Evolutionary conservation across 2,113 vertebrate genomes (phyloP), one percentile per base, ranked within the genome.

Genomic region (Pollachius pollachius): DNA sequence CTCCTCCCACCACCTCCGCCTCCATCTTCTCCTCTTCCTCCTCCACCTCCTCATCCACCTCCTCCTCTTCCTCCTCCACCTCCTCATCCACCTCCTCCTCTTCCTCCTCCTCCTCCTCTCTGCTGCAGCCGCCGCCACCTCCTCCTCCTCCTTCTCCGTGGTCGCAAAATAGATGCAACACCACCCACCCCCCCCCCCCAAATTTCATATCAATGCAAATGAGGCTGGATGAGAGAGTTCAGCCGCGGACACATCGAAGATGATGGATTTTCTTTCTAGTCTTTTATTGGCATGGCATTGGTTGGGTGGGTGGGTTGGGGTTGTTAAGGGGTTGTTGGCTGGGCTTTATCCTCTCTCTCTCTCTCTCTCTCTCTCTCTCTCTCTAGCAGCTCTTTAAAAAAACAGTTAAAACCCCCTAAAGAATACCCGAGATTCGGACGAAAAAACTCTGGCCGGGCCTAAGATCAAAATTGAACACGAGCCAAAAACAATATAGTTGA

Each of bases 401-500:
- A 86, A 87, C 62, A 67, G 69, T 65, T 58, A 74, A 74, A 84
- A 67, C 67, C 68, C 80, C 80, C 82, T 87, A 75, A 79, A 89
- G 85, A 86, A 84, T 87, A 82, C 77, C 83, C 78, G 77, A 81
- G 86, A 82, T 80, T 85, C 88, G 77, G 78, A 87, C 64, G 76
- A 76, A 75, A 74, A 63, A 81, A 71, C 74, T 89, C 84, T 91
- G 88, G 85, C 88, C 87, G 60, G 61, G 72, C 61, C 68, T 65
- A 62, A 34, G 61, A 77, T 67, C 85, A 78, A 82, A 71, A 71
- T 68, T 90, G 88, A 88, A 87, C 5, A 9, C 18, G 60, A 59
- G 48, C 90, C 91, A 92, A 88, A 78, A 70, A 80, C 86, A 91
- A 92, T 87, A 88, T 89, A 87, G 85, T 80, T 81, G 76, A 11